A percentile compares a stretch with the other conserved stretches of the same genome.
Conservation (phyloP, 2,113 vertebrate species). For the Xiphophorus hellerii region DNA sequence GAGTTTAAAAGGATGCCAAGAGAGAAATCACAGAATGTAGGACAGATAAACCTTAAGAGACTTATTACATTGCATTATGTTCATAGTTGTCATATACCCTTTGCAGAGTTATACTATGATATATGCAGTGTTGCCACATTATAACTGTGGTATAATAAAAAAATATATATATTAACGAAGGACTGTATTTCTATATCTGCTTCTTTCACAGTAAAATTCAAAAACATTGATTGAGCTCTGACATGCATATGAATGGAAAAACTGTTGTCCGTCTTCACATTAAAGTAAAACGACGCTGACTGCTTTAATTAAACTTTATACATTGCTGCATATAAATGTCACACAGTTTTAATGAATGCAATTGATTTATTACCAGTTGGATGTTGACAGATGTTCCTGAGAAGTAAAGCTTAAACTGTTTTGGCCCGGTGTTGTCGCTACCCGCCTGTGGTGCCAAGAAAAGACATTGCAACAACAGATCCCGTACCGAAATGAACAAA, state of each 20-base stretch:
- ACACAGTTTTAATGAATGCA: neutral
- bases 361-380: neutral
- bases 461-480: too few species aligned
- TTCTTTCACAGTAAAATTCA: conserved; percentile 49
- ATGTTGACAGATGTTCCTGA: neutral
- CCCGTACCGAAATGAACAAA: too few species aligned
- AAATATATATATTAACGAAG: conserved; percentile 31
- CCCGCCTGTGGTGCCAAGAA: neutral
- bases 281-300: neutral
- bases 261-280: neutral
- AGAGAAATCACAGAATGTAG: conserved; percentile 41
- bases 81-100: conserved; percentile 66
- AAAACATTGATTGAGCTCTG: conserved; percentile 3
- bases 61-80: conserved; percentile 64
- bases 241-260: neutral
- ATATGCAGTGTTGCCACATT: conserved; percentile 63
- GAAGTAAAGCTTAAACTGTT: neutral
- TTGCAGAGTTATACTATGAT: conserved; percentile 60
- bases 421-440: neutral
- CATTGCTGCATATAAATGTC: neutral
- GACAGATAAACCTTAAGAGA: conserved; percentile 35
- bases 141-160: conserved; percentile 71
- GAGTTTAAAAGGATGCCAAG: conserved; percentile 49
- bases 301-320: neutral
- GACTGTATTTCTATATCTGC: conserved; percentile 44